phyloP scores from a whole-genome alignment of 2,113 vertebrate genomes.

The Lophochroa leadbeateri region DNA sequence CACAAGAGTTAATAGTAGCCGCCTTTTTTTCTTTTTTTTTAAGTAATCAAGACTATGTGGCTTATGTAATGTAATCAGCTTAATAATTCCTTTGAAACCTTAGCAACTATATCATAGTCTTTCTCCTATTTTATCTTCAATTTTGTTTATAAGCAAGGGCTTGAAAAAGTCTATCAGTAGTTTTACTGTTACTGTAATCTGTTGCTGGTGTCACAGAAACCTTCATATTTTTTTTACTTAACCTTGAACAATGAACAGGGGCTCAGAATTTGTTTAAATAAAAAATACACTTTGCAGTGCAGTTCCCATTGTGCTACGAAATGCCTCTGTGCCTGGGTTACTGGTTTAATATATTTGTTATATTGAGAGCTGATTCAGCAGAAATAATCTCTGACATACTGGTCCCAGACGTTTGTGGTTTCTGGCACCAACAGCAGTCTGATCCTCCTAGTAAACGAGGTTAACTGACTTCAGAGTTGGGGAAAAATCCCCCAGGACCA shows the following conservation, averaged over 20 bases:
- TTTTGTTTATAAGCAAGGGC: background rate
- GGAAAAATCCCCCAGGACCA: background rate
- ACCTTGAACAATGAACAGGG: background rate
- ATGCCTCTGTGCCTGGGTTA: background rate
- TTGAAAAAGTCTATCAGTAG: background rate
- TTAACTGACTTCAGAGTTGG: background rate
- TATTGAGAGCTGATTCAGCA: slow-evolving; percentile 37
- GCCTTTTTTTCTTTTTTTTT: background rate
- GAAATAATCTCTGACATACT: slow-evolving; percentile 30
- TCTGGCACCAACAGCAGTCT: slow-evolving; percentile 16
- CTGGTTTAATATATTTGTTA: background rate
- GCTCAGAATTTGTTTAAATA: background rate
- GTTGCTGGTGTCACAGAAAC: background rate
- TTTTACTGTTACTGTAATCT: background rate
- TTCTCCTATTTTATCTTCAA: background rate
- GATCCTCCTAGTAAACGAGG: background rate
- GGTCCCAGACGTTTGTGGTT: slow-evolving; percentile 12
- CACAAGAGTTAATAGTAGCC: background rate
- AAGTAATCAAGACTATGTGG: background rate
- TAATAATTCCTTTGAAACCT: background rate
- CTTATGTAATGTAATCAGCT: background rate
- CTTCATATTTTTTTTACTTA: background rate
- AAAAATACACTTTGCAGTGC: background rate
- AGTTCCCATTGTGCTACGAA: background rate
- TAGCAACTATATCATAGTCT: background rate